Evolutionary conservation across 2,113 vertebrate genomes (phyloP).

Genomic region (Labeo catla): DNA sequence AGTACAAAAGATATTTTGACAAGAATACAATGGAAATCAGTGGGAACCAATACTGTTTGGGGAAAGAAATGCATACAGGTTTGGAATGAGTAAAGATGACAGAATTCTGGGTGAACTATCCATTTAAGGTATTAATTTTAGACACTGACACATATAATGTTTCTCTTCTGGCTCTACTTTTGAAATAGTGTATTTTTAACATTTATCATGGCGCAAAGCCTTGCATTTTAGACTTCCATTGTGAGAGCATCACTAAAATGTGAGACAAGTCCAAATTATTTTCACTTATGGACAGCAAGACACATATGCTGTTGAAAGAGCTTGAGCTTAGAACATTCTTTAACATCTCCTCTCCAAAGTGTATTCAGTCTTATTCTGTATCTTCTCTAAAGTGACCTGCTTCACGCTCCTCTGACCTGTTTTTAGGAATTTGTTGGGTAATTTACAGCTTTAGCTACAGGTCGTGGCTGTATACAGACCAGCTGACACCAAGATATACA

Average conservation of each 20-base stretch:
- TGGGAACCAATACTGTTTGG: neutral
- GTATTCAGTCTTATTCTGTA: neutral
- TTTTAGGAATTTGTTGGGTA: constrained; percentile 23
- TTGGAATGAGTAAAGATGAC: neutral
- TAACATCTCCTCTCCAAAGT: neutral
- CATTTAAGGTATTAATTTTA: neutral
- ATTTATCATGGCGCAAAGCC: neutral
- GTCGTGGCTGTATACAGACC: constrained; percentile 32
- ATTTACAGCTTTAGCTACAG: constrained; percentile 10
- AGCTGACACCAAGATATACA: constrained; percentile 35
- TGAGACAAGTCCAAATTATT: neutral
- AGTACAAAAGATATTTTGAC: neutral
- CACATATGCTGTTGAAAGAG: neutral
- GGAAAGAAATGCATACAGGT: neutral
- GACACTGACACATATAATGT: neutral
- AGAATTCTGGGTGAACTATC: neutral
- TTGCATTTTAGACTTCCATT: neutral
- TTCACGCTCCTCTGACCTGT: constrained; percentile 9
- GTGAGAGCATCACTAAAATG: neutral
- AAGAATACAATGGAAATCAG: neutral
- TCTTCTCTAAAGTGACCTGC: neutral
- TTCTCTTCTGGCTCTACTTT: neutral
- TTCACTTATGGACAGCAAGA: neutral
- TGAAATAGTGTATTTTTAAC: neutral
- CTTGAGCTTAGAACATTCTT: neutral